Evolutionary conservation across 2,888 invertebrate species (phyloP).

Genomic region (Cheiracanthium punctorium): DNA sequence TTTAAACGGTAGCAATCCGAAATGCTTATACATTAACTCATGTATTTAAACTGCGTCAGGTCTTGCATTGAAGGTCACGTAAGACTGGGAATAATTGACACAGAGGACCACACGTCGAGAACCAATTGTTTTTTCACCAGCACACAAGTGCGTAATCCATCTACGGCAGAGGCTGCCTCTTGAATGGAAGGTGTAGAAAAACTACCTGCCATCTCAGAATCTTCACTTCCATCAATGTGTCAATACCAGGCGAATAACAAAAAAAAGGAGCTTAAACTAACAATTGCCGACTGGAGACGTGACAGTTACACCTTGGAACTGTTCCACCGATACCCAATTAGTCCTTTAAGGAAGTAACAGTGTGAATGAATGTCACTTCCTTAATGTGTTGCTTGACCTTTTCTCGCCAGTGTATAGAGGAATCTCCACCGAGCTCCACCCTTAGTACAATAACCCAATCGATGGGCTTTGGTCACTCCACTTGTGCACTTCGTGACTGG

Average conservation of each 20-base stretch:
- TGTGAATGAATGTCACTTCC: constrained; percentile 50
- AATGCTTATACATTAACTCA: too few relatives aligned
- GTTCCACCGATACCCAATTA: constrained; percentile 30
- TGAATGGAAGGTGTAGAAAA: neutral
- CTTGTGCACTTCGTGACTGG: constrained; percentile 32
- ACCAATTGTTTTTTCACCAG: neutral
- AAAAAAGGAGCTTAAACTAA: neutral
- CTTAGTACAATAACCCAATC: constrained; percentile 44
- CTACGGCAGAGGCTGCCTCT: neutral
- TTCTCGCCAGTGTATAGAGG: constrained; percentile 34
- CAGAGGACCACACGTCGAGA: neutral
- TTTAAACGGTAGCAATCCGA: too few relatives aligned
- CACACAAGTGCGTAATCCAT: too few relatives aligned
- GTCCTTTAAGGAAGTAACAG: constrained; percentile 49
- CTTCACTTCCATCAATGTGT: constrained; percentile 13
- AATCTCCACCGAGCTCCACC: constrained; percentile 47
- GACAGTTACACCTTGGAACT: constrained; percentile 3
- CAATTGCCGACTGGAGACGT: neutral
- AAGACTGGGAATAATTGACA: neutral
- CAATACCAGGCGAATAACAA: neutral
- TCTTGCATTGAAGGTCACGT: neutral
- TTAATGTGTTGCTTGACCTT: constrained; percentile 64
- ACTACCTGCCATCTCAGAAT: constrained; percentile 6
- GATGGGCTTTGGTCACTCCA: constrained; percentile 2
- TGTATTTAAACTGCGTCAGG: too few relatives aligned